These are phyloP conservation scores for Columba janthina DNA, from an alignment of 2,113 vertebrate genomes.

Conservation along the genomic window DNA sequence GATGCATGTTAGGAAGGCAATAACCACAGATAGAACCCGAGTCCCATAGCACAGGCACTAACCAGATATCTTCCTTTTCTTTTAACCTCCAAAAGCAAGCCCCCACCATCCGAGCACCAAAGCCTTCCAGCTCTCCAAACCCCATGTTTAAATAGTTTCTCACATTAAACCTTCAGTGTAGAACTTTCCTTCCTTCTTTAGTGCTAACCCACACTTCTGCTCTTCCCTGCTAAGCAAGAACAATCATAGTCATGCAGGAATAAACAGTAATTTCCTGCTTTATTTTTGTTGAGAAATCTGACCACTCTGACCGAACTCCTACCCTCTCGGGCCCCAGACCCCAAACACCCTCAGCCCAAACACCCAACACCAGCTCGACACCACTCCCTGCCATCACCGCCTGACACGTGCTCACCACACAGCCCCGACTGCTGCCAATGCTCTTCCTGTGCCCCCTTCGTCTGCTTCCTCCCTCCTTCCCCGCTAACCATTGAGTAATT, in stretches of 20 bases:
- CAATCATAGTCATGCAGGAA: not conserved
- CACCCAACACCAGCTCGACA: not conserved
- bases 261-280: not conserved
- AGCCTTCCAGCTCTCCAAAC: not conserved
- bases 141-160: not conserved
- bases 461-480: not conserved
- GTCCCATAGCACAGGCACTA: fast-evolving
- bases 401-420: fast-evolving
- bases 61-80: not conserved
- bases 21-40: fast-evolving
- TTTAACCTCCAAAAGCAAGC: not conserved
- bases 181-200: not conserved
- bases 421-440: not conserved
- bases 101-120: fast-evolving
- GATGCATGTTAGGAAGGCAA: not conserved
- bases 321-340: not conserved
- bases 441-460: not conserved
- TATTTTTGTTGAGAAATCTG: not conserved
- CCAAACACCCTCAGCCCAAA: not conserved
- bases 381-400: not conserved
- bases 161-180: not conserved
- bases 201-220: not conserved
- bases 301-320: not conserved
- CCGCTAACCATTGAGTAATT: not conserved
- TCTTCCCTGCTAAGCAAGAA: not conserved